A percentile compares a stretch with the other conserved stretches of the same genome.
phyloP scores from a whole-genome alignment of 2,113 vertebrate species.

The Chroicocephalus ridibundus region DNA sequence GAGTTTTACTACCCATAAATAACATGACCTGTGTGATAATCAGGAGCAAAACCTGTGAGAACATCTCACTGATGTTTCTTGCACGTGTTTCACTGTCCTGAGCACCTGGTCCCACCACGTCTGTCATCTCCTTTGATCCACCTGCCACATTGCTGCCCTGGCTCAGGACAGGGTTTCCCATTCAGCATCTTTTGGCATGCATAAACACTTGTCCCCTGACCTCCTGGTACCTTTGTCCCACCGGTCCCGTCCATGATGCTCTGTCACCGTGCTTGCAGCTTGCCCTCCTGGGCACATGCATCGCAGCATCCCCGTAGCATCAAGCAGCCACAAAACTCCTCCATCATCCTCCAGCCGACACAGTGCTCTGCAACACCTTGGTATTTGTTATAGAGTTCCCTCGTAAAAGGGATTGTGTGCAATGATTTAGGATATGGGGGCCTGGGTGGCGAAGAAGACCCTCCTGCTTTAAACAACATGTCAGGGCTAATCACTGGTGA shows the following conservation, averaged over 20 bases:
- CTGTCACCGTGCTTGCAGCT: background rate
- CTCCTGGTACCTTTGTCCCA: background rate
- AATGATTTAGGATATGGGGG: background rate
- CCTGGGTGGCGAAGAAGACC: background rate
- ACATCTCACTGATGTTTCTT: background rate
- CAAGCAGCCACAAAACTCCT: background rate
- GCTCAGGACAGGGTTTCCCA: background rate
- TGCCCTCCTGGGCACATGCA: accelerated
- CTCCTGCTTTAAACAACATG: background rate
- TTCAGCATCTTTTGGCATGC: accelerated
- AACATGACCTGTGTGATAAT: background rate
- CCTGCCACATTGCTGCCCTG: background rate
- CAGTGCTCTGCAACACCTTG: background rate
- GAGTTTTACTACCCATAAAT: background rate
- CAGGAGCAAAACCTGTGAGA: background rate
- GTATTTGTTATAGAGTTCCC: accelerated
- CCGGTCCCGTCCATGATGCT: background rate
- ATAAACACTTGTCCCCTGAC: background rate
- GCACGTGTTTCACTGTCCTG: background rate
- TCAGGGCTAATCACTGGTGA: background rate
- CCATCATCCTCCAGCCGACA: background rate
- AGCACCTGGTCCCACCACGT: background rate
- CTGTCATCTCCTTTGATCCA: background rate
- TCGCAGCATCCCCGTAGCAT: background rate
- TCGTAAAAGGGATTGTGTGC: background rate